Percentiles rank a stretch among this genome's conserved stretches.
phyloP scores from a whole-genome alignment of 92 coral and sea anemone genomes.

The Diadumene lineata region DNA sequence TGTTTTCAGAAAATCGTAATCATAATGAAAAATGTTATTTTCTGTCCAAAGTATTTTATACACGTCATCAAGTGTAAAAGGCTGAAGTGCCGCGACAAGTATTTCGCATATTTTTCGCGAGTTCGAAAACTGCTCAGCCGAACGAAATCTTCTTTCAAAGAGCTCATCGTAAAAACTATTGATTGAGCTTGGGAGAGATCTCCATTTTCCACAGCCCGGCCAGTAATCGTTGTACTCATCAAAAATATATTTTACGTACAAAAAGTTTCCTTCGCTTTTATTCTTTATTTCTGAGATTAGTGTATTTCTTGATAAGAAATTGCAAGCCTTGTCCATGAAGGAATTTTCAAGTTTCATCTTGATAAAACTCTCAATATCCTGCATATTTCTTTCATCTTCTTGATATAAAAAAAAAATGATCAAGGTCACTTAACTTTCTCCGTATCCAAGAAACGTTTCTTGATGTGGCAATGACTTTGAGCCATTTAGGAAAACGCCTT shows the following conservation, averaged over 20 bases:
- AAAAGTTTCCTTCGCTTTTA: conserved; percentile 70
- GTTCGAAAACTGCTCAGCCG: conserved; percentile 37
- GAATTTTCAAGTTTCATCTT: conserved; percentile 17
- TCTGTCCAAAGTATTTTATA: conserved; percentile 32
- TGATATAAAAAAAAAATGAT: conserved; percentile 26
- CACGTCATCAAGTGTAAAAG: conserved; percentile 24
- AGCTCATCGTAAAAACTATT: conserved; percentile 52
- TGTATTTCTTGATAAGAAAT: not conserved
- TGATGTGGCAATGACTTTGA: conserved; percentile 53
- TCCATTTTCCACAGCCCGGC: conserved; percentile 14
- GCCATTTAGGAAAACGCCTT: conserved; percentile 60
- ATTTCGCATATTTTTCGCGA: conserved; percentile 56
- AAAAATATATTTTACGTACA: conserved; percentile 56
- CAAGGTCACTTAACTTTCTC: conserved; percentile 9
- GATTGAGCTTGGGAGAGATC: conserved; percentile 56
- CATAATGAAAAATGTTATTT: conserved; percentile 37
- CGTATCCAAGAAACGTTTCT: conserved; percentile 57
- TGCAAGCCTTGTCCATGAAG: not conserved
- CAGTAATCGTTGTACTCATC: conserved; percentile 17
- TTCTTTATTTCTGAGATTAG: conserved; percentile 25
- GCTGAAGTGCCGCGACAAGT: conserved; percentile 58
- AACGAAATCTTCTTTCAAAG: conserved; percentile 51
- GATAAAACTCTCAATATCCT: conserved; percentile 58
- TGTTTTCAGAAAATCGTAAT: conserved; percentile 43
- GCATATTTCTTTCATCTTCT: conserved; percentile 57